phyloP scores from a whole-genome alignment of 1,140 invertebrate species.

The Arctopsyche grandis region DNA sequence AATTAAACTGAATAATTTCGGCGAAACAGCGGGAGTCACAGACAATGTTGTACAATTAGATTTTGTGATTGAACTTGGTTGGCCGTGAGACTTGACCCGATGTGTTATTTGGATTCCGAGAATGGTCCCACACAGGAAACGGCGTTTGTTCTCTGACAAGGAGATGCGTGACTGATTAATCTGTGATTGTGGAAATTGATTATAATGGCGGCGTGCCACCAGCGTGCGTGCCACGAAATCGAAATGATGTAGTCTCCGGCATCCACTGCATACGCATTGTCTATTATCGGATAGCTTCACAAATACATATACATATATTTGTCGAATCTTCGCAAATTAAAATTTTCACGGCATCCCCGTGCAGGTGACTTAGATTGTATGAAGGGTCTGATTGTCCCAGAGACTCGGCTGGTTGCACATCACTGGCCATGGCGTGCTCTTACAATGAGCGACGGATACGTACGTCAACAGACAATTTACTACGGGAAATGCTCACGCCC shows the following conservation, averaged over 20 bases:
- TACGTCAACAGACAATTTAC: constrained; percentile 11
- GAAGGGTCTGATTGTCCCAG: too few relatives aligned
- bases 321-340: too few relatives aligned
- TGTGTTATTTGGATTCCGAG: constrained; percentile 17
- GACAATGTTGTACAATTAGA: too few relatives aligned
- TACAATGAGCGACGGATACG: neutral
- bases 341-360: too few relatives aligned
- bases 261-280: too few relatives aligned
- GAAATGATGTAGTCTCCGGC: too few relatives aligned
- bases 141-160: constrained; percentile 8
- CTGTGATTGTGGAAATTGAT: constrained; percentile 9
- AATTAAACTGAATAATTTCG: too few relatives aligned
- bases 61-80: neutral
- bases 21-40: neutral
- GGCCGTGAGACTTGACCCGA: neutral
- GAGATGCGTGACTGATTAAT: constrained; percentile 8
- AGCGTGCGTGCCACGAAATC: too few relatives aligned
- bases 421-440: neutral
- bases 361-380: too few relatives aligned
- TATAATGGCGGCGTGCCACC: neutral
- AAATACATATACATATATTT: too few relatives aligned
- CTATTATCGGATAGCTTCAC: too few relatives aligned
- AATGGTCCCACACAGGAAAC: constrained; percentile 27
- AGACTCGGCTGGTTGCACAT: constrained; percentile 6
- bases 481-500: neutral